Evolutionary conservation across 2,797 vertebrate species (phyloP).

Genomic region (Danio jaintianensis): DNA sequence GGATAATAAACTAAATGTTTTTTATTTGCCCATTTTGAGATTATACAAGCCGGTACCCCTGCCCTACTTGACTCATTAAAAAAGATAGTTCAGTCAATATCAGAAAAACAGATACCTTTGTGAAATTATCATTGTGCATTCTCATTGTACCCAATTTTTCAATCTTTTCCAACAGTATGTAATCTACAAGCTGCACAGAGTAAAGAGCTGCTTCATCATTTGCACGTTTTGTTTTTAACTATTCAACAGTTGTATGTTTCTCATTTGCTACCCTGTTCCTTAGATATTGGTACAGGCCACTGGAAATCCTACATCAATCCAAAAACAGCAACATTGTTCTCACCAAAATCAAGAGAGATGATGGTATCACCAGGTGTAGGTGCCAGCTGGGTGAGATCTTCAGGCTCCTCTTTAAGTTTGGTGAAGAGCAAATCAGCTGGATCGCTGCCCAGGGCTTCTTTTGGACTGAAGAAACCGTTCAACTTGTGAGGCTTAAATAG

Average conservation of each 20-base stretch:
- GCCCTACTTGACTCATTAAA: background rate
- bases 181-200: no score
- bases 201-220: no score
- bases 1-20: background rate
- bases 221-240: background rate
- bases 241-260: background rate
- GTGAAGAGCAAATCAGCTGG: conserved; percentile 84
- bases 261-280: background rate
- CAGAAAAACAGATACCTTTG: no score
- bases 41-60: background rate
- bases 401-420: conserved; percentile 94
- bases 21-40: background rate
- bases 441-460: conserved; percentile 68
- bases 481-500: conserved; percentile 88
- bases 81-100: no score
- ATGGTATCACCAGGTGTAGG: conserved; percentile 92
- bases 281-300: background rate
- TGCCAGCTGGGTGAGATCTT: conserved; percentile 92
- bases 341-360: conserved; percentile 92
- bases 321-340: conserved; percentile 36
- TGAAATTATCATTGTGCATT: no score
- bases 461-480: conserved; percentile 78
- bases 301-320: background rate
- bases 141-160: no score
- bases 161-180: no score